Base-by-base conservation (phyloP, 2,888 invertebrate species). In the Apeira syringaria region DNA sequence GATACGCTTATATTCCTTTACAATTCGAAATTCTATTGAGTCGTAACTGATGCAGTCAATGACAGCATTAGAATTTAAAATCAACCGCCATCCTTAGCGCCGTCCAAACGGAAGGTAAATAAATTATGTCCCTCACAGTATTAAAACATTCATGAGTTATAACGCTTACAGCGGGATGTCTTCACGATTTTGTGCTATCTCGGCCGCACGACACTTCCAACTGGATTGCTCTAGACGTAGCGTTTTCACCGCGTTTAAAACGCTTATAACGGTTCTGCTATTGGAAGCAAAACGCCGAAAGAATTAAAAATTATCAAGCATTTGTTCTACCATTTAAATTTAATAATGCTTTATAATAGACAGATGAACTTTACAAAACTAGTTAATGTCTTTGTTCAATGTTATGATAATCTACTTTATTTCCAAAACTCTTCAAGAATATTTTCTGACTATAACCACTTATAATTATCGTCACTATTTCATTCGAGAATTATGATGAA, bases 61-160 rank as follows among this genome's bases (percentile, higher is more conserved):
- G 30, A 31, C 30, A 7, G 12, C 18, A 20, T 44, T 44, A 29
- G 37, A 44, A 44, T 44, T 38, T 26, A 25, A 34, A 38, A 44
- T 37, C 27, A 13, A 11, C 15, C 15, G 34, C 38, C 39, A 37
- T 45, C 42, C 30, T 31, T 31, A 44, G 47, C 47, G 52, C 43
- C 53, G 53, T 59, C 50, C 56, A 53, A 60, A 50, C 56, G 49
- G 56, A 57, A 59, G 59, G 60, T 53, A 54, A 60, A 65, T 61
- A 63, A 60, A 61, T 54, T 46, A 53, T 50, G 53, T 50, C 52
- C 50, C 50, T 55, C 44, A 45, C 56, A 55, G 62, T 63, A 64
- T 70, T 68, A 63, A 66, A 68, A 70, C 69, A 68, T 66, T 68
- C 70, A 65, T 70, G 68, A 67, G 60, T 63, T 61, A 63, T 60